phyloP scores from a whole-genome alignment of 1,140 invertebrate species.

The Aphidius ervi region DNA sequence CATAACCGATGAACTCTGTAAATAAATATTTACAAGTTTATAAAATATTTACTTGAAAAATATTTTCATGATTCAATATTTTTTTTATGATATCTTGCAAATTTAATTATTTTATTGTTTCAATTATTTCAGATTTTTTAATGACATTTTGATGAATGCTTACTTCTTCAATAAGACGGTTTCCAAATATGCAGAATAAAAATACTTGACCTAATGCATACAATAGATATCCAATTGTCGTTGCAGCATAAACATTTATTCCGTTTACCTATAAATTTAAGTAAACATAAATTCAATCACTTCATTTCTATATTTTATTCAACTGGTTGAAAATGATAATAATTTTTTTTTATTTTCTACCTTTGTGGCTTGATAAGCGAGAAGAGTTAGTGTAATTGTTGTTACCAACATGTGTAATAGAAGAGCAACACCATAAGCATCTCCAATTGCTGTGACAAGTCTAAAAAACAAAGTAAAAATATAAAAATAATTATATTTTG shows the following conservation, averaged over 20 bases:
- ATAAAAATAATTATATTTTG: neutral
- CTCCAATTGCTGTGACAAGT: constrained; percentile 71
- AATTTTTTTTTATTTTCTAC: constrained; percentile 43
- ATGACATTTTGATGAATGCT: constrained; percentile 20
- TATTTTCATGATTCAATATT: neutral
- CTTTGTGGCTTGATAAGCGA: constrained; percentile 82
- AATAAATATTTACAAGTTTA: constrained; percentile 7
- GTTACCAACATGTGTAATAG: constrained; percentile 79
- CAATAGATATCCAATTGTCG: constrained; percentile 70
- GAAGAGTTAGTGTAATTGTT: constrained; percentile 73
- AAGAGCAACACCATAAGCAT: constrained; percentile 74
- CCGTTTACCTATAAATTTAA: constrained; percentile 59
- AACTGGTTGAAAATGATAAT: constrained; percentile 18
- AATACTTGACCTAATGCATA: constrained; percentile 80
- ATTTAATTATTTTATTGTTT: neutral
- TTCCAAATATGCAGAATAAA: constrained; percentile 80
- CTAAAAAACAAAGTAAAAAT: constrained; percentile 47
- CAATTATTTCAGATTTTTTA: constrained; percentile 6
- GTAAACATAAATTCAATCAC: constrained; percentile 5
- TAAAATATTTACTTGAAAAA: constrained; percentile 3
- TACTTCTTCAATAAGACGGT: constrained; percentile 80
- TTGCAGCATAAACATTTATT: constrained; percentile 70
- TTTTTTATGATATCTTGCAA: neutral
- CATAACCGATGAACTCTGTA: constrained; percentile 81
- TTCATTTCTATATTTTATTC: neutral